Conservation (phyloP, 2,797 vertebrate species). For the Sciurus carolinensis region DNA sequence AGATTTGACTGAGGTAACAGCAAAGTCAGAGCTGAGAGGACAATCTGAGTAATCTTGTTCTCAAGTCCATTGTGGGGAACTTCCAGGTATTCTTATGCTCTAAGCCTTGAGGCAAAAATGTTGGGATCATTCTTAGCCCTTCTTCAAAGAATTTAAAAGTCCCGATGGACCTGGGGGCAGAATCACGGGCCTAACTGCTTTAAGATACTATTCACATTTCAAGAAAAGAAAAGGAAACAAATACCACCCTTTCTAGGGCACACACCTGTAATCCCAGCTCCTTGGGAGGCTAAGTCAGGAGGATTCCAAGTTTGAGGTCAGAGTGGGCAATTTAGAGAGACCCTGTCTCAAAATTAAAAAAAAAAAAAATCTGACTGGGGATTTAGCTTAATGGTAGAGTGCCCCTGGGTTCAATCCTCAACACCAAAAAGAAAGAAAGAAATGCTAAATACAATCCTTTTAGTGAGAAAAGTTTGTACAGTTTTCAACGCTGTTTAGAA, state of each 20-base stretch:
- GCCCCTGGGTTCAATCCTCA: no score
- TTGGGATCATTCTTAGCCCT: no score
- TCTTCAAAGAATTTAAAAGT: background rate
- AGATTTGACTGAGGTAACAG: background rate
- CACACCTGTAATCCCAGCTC: no score
- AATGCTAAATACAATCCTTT: no score
- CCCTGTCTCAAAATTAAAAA: no score
- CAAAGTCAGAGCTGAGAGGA: background rate
- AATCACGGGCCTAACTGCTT: background rate
- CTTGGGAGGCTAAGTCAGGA: no score
- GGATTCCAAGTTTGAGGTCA: no score
- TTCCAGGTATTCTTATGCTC: background rate
- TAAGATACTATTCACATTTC: background rate
- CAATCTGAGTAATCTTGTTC: background rate
- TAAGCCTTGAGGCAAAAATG: background rate
- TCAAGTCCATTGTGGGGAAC: background rate
- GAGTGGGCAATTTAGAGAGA: no score
- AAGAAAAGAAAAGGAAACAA: background rate
- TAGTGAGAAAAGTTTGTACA: background rate
- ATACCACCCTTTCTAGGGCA: background rate
- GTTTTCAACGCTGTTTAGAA: background rate
- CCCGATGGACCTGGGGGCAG: background rate
- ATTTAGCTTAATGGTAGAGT: no score
- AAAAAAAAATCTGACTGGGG: no score
- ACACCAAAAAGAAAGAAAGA: no score